These are phyloP conservation scores for Rhinolophus ferrumequinum DNA, from an alignment of 2,113 vertebrate species.

Conservation along the genomic window DNA sequence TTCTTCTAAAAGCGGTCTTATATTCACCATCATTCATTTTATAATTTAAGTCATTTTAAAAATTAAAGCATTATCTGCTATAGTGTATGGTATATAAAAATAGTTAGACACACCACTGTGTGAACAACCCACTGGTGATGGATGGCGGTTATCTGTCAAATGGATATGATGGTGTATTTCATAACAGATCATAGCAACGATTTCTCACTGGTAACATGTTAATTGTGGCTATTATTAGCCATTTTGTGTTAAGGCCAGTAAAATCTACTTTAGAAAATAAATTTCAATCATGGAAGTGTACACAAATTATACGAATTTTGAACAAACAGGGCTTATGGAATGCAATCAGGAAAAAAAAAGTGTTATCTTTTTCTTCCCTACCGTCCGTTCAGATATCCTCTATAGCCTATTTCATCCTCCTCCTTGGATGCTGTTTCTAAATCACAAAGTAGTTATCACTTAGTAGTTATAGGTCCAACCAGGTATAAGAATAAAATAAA, in stretches of 20 bases:
- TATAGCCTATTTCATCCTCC: not conserved
- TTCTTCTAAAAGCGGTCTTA: not conserved
- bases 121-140: not conserved
- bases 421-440: not conserved
- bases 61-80: not conserved
- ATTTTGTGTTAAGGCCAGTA: conserved; percentile 6
- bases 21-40: not conserved
- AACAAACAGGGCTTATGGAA: not conserved
- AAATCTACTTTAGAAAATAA: not conserved
- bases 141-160: not conserved
- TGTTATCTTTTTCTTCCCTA: not conserved
- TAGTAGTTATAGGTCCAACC: not conserved
- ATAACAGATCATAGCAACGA: not conserved
- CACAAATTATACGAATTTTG: not conserved
- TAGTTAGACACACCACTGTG: not conserved
- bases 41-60: not conserved
- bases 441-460: not conserved
- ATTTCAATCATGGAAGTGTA: not conserved
- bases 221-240: not conserved
- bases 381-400: not conserved
- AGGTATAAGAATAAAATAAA: not conserved
- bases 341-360: not conserved
- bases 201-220: not conserved
- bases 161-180: not conserved
- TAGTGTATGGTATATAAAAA: not conserved